phyloP scores from a whole-genome alignment of 2,797 vertebrate genomes.

The Trachops cirrhosus region DNA sequence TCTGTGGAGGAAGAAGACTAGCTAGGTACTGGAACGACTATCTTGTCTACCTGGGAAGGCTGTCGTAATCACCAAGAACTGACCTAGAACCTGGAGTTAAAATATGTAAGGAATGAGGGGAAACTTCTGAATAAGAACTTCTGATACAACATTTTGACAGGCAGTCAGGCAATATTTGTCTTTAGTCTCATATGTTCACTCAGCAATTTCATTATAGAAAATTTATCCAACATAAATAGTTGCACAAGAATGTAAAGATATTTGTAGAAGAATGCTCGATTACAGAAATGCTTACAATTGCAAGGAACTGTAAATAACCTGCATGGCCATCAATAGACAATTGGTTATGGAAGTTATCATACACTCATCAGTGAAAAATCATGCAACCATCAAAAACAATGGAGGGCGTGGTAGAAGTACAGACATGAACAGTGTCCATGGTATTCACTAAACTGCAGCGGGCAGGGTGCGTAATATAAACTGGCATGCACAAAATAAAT shows the following conservation, averaged over 20 bases:
- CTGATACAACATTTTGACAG: constrained; percentile 38
- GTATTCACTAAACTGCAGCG: neutral
- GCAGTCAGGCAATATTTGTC: constrained; percentile 47
- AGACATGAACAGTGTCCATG: neutral
- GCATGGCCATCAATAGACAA: neutral
- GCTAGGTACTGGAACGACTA: neutral
- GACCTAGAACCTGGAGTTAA: neutral
- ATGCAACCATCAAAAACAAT: neutral
- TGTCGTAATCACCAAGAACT: neutral
- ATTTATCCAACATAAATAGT: constrained; percentile 28
- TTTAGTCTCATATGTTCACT: constrained; percentile 27
- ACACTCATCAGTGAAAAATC: neutral
- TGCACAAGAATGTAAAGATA: constrained; percentile 10
- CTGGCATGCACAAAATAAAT: neutral
- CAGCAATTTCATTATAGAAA: constrained; percentile 7
- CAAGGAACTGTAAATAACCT: neutral
- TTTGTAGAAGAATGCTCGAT: neutral
- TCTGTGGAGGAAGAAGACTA: neutral
- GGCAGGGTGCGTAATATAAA: neutral
- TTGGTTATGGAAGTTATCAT: neutral
- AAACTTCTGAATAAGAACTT: constrained; percentile 26
- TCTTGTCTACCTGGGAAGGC: neutral
- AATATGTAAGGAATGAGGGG: constrained; percentile 14
- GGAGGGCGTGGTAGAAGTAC: neutral
- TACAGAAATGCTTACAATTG: neutral